Conservation (phyloP, 2,113 vertebrate species). For the Hemiprocne comata region DNA sequence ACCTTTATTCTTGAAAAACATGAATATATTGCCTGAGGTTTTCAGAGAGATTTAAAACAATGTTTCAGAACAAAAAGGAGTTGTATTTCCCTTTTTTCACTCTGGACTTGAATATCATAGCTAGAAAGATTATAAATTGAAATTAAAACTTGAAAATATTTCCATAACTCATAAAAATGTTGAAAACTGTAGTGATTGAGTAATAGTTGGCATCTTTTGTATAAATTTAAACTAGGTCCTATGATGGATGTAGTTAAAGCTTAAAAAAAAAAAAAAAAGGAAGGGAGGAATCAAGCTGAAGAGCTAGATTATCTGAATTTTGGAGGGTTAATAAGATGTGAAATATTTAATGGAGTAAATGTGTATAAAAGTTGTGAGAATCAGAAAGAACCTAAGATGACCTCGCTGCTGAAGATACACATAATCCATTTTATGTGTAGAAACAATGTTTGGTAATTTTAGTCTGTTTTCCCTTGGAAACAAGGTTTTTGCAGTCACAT, state of each 20-base stretch:
- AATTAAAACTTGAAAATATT: neutral
- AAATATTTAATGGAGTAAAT: neutral
- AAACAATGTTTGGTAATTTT: neutral
- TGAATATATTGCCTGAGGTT: neutral
- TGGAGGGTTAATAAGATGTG: neutral
- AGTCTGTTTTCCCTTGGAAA: neutral
- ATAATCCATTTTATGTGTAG: neutral
- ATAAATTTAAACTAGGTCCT: neutral
- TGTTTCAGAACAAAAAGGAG: neutral
- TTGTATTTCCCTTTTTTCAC: neutral
- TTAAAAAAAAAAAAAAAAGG: neutral
- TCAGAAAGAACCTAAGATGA: neutral
- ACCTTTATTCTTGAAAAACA: neutral
- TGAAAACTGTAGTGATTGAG: neutral
- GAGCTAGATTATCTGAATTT: neutral
- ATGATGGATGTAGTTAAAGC: neutral
- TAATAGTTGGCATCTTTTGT: neutral
- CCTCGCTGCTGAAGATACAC: neutral
- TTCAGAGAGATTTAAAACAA: neutral
- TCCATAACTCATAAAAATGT: neutral
- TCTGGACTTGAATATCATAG: fast-evolving
- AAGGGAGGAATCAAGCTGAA: fast-evolving
- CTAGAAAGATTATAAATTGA: neutral
- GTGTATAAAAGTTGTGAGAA: neutral
- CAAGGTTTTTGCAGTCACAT: neutral